These are phyloP conservation scores for Antitype chi DNA, from an alignment of 2,888 invertebrate species.

Conservation along the genomic window DNA sequence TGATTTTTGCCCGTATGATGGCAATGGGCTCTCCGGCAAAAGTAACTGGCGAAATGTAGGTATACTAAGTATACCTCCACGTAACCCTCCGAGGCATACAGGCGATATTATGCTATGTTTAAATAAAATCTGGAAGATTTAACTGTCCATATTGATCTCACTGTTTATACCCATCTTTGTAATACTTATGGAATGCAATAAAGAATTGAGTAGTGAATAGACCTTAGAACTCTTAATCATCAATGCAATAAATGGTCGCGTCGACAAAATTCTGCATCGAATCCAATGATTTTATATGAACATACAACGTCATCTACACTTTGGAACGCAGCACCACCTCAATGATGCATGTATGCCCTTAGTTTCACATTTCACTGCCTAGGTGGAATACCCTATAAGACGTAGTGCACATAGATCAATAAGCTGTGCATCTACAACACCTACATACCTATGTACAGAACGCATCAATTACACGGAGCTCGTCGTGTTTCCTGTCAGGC, in stretches of 20 bases:
- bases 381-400: background rate
- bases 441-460: conserved; percentile 15
- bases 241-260: too few relatives aligned
- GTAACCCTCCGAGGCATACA: too few relatives aligned
- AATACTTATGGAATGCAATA: too few relatives aligned
- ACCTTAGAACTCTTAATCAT: background rate
- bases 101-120: too few relatives aligned
- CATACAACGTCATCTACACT: background rate
- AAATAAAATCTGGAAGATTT: too few relatives aligned
- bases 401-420: conserved; percentile 26
- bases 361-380: conserved; percentile 17
- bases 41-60: too few relatives aligned
- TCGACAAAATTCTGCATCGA: background rate
- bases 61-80: too few relatives aligned
- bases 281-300: background rate
- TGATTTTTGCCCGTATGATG: too few relatives aligned
- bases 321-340: background rate
- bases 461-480: conserved; percentile 45
- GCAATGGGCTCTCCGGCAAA: too few relatives aligned
- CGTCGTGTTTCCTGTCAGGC: conserved; percentile 41
- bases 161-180: too few relatives aligned
- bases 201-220: background rate
- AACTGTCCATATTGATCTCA: too few relatives aligned
- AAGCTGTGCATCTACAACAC: background rate
- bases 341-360: background rate